Conservation (phyloP, 2,888 invertebrate genomes). For the Nemoura dubitans region DNA sequence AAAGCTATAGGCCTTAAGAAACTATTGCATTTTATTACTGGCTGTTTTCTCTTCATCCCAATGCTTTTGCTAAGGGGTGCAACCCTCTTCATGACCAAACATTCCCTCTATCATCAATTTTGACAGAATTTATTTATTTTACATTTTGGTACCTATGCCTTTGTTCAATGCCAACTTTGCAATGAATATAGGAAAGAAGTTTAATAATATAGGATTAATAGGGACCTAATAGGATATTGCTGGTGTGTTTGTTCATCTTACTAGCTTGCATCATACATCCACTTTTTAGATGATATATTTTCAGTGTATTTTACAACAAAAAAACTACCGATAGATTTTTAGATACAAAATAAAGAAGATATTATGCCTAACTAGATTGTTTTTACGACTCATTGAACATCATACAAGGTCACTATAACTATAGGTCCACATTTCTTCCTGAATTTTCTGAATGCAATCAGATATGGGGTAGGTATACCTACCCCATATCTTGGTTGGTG, state of each 20-base stretch:
- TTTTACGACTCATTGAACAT: too few species aligned
- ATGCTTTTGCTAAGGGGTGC: too few species aligned
- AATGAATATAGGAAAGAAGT: neutral
- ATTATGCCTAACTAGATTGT: neutral
- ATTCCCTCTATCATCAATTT: neutral
- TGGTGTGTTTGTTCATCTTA: neutral
- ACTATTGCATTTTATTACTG: neutral
- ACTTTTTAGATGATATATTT: neutral
- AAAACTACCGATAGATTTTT: neutral
- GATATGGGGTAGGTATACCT: too few species aligned
- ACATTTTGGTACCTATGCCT: neutral
- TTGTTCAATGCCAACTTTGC: neutral
- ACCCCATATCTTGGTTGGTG: too few species aligned
- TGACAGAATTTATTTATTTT: neutral
- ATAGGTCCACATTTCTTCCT: too few species aligned
- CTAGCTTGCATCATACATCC: neutral
- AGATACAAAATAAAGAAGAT: slow-evolving; percentile 7
- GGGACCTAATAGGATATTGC: neutral
- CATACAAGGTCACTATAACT: too few species aligned
- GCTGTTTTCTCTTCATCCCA: neutral
- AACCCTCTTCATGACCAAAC: neutral
- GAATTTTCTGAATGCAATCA: too few species aligned
- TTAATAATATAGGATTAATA: neutral
- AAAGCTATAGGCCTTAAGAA: neutral
- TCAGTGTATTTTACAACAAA: slow-evolving; percentile 7